Base-by-base conservation (phyloP, 1,140 invertebrate genomes). In the Philopotamus ludificatus region DNA sequence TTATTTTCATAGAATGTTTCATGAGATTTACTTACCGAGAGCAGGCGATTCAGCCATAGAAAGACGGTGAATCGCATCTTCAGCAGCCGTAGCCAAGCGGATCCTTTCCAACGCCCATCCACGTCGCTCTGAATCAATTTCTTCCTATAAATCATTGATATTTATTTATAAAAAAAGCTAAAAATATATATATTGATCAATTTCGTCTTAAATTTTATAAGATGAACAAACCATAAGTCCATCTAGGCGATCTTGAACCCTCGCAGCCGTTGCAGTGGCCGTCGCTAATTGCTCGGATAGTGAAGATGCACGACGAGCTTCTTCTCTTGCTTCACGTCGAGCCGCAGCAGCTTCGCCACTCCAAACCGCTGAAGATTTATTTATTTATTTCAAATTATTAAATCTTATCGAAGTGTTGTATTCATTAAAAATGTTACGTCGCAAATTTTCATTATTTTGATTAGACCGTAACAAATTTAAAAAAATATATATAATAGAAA, bases 291-390 rank as follows among this genome's bases (percentile, higher is more conserved):
- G 68, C 28, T 75, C 76, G 3, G 55, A 67, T 1, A 68, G 71
- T 0, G 75, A 75, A 26, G 73, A 71, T 8, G 73, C 72, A 7
- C 76, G 75, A 53, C 79, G 75, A 0, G 74, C 75, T 62, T 80
- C 79, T 3, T 74, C 74, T 0, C 79, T 71, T 10, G 78, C 78
- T 28, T 80, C 77, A n/a, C 75, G 70, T 61, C 80, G 76, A 0
- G 88, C 88, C n/a, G 78, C 79, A 2, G 75, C 70, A 45, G 78
- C 78, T 67, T 81, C 79, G 64, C 79, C 77, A 42, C 78, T 78
- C 79, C 26, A 70, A 20, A 70, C 65, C 45, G 63, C 65, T 70
- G 49, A 1, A 45, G 16, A 34, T 58, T 12, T 58, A 58, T 58
- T 28, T 62, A 64, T 21, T 42, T 59, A 16, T 18, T 18, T 20